Base-by-base conservation (phyloP, 2,113 vertebrate species). In the Tragelaphus scriptus region DNA sequence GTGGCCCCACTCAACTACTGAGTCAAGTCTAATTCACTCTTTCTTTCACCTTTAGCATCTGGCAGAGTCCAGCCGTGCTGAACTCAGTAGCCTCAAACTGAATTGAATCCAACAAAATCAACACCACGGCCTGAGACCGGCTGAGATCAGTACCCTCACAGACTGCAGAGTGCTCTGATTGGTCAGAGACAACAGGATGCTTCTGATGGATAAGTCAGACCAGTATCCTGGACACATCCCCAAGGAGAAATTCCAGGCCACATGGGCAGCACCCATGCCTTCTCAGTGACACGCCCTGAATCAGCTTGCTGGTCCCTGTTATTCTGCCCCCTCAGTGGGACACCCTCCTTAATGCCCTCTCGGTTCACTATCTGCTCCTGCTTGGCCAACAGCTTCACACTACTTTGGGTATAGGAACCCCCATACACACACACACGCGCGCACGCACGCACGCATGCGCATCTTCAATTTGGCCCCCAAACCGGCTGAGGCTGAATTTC, bases 371-470 rank as follows among this genome's bases (percentile, higher is more conserved):
- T 51, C 23, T 1, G 7, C 56, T 75, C 58, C 13, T 1, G 1
- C 44, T 77, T 19, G 49, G 25, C 12, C 53, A n/a, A 25, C 25
- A 47, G 44, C 36, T 61, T 81, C 84, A 44, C 23, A 14, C 9
- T 17, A 3, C 44, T 55, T 23, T 44, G 28, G 17, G 68, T 53
- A 63, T 10, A 28, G 65, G 5, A 82, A 25, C 28, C 28, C 26
- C n/a, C 19, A 61, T 23, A 2, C 7, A 44, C 26, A 3, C 21
- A 19, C 32, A 25, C 1, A 0, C 16, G 21, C 28, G 9, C 26
- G 5, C 55, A 81, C 28, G 32, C 3, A 0, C n/a, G 21, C 6
- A 0, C 26, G 3, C 19, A 7, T 2, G 4, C 0, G 0, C 40
- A 21, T 21, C 40, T 82, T n/a, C 26, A 84, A 26, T 36, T 16